Percentiles rank a stretch among this genome's conserved stretches.
Evolutionary conservation across 2,113 vertebrate species (phyloP).

Genomic region (Tychaedon coryphoeus): DNA sequence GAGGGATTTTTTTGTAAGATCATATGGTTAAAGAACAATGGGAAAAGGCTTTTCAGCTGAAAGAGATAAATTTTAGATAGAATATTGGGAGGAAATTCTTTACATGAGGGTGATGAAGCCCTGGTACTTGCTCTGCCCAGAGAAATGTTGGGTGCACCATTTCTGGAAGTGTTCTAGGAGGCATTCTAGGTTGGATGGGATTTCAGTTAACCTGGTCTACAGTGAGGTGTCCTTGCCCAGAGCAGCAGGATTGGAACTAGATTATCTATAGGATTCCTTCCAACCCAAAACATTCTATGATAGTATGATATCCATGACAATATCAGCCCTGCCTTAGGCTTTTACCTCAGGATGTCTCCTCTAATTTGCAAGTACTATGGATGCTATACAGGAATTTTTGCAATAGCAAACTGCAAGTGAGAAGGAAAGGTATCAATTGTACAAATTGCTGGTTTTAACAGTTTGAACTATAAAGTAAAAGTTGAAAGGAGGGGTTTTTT

Average conservation of each 20-base stretch:
- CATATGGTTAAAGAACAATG: rapidly evolving
- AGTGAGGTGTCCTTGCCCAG: rapidly evolving
- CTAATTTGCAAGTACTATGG: not conserved
- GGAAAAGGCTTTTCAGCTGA: not conserved
- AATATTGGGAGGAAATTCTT: not conserved
- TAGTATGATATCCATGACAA: not conserved
- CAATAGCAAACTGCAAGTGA: not conserved
- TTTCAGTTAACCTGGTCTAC: not conserved
- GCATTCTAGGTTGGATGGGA: not conserved
- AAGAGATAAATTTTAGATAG: not conserved
- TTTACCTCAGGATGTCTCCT: not conserved
- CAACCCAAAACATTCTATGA: not conserved
- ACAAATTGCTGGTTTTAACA: not conserved
- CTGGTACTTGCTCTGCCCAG: not conserved
- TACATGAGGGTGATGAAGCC: not conserved
- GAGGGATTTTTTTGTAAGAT: not conserved
- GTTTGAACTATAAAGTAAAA: not conserved
- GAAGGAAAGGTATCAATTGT: not conserved
- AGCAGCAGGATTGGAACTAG: not conserved
- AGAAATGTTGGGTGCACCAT: not conserved
- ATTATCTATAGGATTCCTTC: not conserved
- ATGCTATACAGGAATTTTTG: not conserved
- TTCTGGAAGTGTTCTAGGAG: not conserved
- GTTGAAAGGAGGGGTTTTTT: rapidly evolving
- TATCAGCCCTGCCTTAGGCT: not conserved